These are phyloP conservation scores for Hypomesus transpacificus DNA, from an alignment of 2,113 vertebrate genomes.

Conservation along the genomic window DNA sequence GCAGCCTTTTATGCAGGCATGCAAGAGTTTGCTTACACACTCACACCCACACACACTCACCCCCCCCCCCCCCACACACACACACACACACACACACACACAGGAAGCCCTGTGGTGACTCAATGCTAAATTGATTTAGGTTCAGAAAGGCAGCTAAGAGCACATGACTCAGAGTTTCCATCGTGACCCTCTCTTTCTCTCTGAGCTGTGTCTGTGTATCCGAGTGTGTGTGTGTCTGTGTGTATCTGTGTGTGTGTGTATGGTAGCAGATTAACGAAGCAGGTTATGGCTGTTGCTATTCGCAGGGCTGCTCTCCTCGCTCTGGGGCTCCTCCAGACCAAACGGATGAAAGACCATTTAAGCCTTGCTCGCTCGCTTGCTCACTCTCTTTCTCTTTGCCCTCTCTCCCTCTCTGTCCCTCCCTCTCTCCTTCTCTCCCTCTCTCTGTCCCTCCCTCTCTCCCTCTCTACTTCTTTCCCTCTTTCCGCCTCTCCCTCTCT, in stretches of 20 bases:
- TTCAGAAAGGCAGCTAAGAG: slow-evolving; percentile 62
- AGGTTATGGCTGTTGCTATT: slow-evolving; percentile 26
- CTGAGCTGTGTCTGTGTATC: slow-evolving; percentile 36
- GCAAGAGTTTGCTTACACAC: slow-evolving; percentile 16
- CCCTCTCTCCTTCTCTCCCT: too few relatives aligned
- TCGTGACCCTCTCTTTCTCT: slow-evolving; percentile 60
- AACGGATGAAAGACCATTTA: slow-evolving; percentile 32
- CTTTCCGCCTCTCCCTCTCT: slow-evolving; percentile 18
- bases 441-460: too few relatives aligned
- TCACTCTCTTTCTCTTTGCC: slow-evolving; percentile 16
- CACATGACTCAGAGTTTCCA: slow-evolving; percentile 73
- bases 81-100: slow-evolving; percentile 51
- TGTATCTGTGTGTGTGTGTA: slow-evolving; percentile 6
- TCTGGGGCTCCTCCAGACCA: slow-evolving; percentile 40
- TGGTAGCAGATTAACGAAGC: slow-evolving; percentile 9
- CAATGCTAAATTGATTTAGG: slow-evolving; percentile 69
- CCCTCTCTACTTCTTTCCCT: too few relatives aligned
- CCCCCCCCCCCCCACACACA: slow-evolving; percentile 14
- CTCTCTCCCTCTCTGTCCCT: background rate
- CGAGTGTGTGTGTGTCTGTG: slow-evolving; percentile 30
- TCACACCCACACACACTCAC: slow-evolving; percentile 30
- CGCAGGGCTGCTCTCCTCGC: slow-evolving; percentile 38
- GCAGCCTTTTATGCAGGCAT: background rate
- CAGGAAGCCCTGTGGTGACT: slow-evolving; percentile 69
- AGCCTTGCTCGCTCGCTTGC: background rate